Conservation (phyloP, 2,888 invertebrate species). For the Erebia ligea region DNA sequence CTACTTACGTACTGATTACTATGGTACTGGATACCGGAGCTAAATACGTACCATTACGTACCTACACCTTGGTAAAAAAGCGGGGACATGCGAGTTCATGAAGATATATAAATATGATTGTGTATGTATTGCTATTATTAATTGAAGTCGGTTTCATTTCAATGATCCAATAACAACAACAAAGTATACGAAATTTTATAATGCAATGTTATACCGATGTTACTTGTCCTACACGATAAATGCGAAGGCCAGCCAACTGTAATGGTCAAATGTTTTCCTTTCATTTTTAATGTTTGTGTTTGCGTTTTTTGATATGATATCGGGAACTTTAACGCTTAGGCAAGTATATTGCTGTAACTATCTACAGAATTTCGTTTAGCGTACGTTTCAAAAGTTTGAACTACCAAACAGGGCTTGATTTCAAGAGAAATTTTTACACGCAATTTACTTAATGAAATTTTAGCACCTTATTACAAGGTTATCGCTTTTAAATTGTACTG, state of each 20-base stretch:
- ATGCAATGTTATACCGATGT: not conserved
- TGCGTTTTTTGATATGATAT: not conserved
- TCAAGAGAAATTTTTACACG: too few relatives aligned
- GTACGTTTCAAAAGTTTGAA: too few relatives aligned
- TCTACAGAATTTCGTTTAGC: too few relatives aligned
- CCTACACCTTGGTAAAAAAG: not conserved
- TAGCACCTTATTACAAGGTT: not conserved
- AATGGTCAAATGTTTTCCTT: not conserved
- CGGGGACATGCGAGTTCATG: not conserved
- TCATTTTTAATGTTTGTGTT: not conserved
- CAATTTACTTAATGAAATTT: too few relatives aligned
- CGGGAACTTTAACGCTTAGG: too few relatives aligned
- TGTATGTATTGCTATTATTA: not conserved
- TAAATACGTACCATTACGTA: too few relatives aligned
- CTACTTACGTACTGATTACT: too few relatives aligned
- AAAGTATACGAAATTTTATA: not conserved
- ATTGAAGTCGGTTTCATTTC: not conserved
- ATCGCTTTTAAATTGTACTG: not conserved
- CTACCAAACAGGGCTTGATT: too few relatives aligned
- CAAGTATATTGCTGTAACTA: too few relatives aligned
- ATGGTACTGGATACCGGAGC: too few relatives aligned
- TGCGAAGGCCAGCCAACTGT: not conserved
- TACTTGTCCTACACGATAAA: not conserved
- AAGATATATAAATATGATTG: not conserved
- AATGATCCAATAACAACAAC: not conserved